Conservation (phyloP, 2,888 invertebrate genomes). For the Drosophila robusta region DNA sequence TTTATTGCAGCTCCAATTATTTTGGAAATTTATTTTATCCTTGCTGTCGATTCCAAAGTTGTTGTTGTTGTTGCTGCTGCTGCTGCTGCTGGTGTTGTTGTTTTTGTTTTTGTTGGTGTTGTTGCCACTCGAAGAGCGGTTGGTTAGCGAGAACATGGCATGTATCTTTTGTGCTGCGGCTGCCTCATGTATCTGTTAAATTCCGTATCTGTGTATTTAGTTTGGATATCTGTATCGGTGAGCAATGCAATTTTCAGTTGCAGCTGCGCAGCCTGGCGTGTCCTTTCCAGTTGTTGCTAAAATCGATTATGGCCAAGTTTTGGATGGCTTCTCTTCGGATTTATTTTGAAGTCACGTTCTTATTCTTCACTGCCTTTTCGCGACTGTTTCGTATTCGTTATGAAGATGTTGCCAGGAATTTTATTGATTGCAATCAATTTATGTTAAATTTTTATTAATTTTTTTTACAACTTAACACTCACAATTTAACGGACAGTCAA, state of each 20-base stretch:
- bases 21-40: slow-evolving; percentile 84
- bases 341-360: slow-evolving; percentile 11
- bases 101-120: slow-evolving; percentile 58
- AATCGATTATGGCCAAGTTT: slow-evolving; percentile 36
- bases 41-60: slow-evolving; percentile 19
- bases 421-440: slow-evolving; percentile 11
- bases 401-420: slow-evolving; percentile 10
- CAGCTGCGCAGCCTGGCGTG: slow-evolving; percentile 49
- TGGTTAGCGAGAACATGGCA: slow-evolving; percentile 78
- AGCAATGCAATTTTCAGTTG: slow-evolving; percentile 53
- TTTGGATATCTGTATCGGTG: slow-evolving; percentile 18
- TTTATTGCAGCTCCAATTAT: slow-evolving; percentile 84
- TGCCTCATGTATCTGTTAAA: slow-evolving; percentile 60
- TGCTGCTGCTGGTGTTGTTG: slow-evolving; percentile 26
- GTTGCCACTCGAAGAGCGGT: slow-evolving; percentile 77
- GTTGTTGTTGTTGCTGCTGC: slow-evolving; percentile 34
- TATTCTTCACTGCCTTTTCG: slow-evolving; percentile 5
- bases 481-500: neutral
- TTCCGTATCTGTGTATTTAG: slow-evolving; percentile 19
- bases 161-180: slow-evolving; percentile 60
- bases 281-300: slow-evolving; percentile 63
- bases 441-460: neutral
- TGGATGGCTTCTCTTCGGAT: slow-evolving; percentile 11
- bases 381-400: slow-evolving; percentile 8
- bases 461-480: neutral